These are phyloP conservation scores for Melitaea cinxia DNA, from an alignment of 1,140 invertebrate genomes.

Conservation along the genomic window DNA sequence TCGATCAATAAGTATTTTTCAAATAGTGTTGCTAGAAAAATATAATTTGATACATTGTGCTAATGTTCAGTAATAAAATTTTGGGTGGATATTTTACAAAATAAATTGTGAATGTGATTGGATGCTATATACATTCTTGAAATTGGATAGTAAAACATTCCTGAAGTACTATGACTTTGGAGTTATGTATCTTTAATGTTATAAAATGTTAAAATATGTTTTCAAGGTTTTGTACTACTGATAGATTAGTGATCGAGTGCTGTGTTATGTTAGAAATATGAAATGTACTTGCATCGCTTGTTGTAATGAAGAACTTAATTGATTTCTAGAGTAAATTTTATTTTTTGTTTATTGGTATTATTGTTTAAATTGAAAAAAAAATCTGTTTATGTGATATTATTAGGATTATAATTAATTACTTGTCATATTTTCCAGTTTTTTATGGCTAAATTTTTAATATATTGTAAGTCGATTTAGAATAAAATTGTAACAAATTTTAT, in stretches of 20 bases:
- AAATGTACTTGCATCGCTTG: constrained; percentile 10
- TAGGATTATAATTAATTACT: constrained; percentile 28
- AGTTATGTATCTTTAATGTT: background rate
- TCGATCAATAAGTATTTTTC: background rate
- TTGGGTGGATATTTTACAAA: constrained; percentile 12
- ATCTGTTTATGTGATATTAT: constrained; percentile 42
- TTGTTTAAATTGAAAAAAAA: constrained; percentile 12
- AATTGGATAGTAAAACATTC: constrained; percentile 28
- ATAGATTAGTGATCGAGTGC: constrained; percentile 35
- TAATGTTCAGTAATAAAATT: constrained; percentile 17
- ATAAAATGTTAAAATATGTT: background rate
- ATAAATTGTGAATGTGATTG: constrained; percentile 2
- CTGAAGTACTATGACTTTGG: constrained; percentile 19
- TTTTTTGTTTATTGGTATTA: background rate
- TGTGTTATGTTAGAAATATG: constrained; percentile 32
- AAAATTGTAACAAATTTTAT: constrained; percentile 17
- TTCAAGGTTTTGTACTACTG: constrained; percentile 24
- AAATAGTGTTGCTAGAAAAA: constrained; percentile 19
- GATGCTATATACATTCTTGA: background rate
- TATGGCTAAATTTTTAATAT: constrained; percentile 32
- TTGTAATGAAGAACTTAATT: constrained; percentile 8
- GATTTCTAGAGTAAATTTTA: background rate
- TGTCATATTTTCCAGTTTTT: constrained; percentile 30
- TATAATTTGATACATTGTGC: constrained; percentile 9
- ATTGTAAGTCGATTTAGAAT: constrained; percentile 35